Base-by-base conservation (phyloP, 2,888 invertebrate genomes). In the Eremobia ochroleuca region DNA sequence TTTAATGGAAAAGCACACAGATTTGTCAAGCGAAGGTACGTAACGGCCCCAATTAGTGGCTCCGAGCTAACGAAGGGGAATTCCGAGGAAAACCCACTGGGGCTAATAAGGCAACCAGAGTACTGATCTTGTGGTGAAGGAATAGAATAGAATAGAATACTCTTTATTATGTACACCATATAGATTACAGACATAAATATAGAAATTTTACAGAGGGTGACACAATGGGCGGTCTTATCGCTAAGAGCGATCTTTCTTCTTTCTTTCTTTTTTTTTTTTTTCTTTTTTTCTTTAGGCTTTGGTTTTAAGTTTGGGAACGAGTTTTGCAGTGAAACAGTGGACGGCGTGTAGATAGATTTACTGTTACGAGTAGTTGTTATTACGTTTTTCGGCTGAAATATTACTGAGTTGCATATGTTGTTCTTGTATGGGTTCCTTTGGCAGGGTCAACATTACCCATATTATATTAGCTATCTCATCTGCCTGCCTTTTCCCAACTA, bases 1-100 rank as follows among this genome's bases (percentile, higher is more conserved):
- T 86, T 82, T 73, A 86, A 55, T 43, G 59, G 79, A 55, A 77
- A 82, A 82, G 83, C 79, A 82, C 83, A 84, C 83, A 84, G 86
- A 83, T 84, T 84, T 86, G 86, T 84, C 83, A 84, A 73, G 73
- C 62, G 46, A 28, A 64, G 70, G 69, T 67, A 82, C 31, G 55
- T 58, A 82, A 84, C 83, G 59, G 74, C n/a, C 40, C 73, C 83
- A 86, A 84, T 84, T 84, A 84, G 83, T 74, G 83, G 83, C 73
- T 55, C n/a, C 3, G 31, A 65, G 64, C 73, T 83, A 83, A 84
- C 83, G 74, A 72, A 82, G 69, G 79, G 74, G 69, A 82, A 86
- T 78, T 74, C 69, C 52, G 34, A 75, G 69, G 86, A 37, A 68
- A 72, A 70, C 74, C 58, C 79, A 49, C 68, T 43, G 68, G 61